A percentile compares a stretch with the other conserved stretches of the same genome.
These are phyloP conservation scores for Ornithorhynchus anatinus DNA, from an alignment of 2,113 vertebrate genomes.

Conservation along the genomic window DNA sequence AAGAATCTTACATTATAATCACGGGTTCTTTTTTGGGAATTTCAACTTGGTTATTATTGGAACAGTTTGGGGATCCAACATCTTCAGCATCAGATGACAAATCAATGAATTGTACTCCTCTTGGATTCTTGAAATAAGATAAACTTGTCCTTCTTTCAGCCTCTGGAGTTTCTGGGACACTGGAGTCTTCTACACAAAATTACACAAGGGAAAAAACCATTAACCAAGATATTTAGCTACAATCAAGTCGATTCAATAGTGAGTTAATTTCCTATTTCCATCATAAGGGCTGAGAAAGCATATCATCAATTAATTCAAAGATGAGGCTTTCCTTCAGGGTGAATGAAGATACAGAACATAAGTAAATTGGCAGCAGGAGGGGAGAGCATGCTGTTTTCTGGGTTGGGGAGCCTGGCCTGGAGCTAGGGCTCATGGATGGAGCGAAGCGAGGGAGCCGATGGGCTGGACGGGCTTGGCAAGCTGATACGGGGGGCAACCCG, in stretches of 20 bases:
- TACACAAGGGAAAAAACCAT: constrained; percentile 22
- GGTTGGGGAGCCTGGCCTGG: no score
- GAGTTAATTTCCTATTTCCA: no score
- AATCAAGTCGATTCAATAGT: no score
- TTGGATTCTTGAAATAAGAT: constrained; percentile 64
- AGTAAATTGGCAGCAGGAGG: neutral
- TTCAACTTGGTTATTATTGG: constrained; percentile 12
- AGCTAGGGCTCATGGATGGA: no score
- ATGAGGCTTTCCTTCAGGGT: neutral
- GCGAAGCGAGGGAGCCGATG: no score
- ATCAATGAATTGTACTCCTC: constrained; percentile 75
- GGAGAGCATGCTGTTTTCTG: fast-evolving
- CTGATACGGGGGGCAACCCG: no score
- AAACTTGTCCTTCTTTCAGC: constrained; percentile 55
- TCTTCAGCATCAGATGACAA: constrained; percentile 74
- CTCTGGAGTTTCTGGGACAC: constrained; percentile 73
- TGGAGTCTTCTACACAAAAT: constrained; percentile 56
- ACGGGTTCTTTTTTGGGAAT: constrained; percentile 30
- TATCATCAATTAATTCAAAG: neutral
- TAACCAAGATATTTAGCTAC: no score
- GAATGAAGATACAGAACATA: neutral
- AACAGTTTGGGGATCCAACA: constrained; percentile 26
- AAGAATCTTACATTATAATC: constrained; percentile 62
- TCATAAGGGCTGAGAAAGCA: no score
- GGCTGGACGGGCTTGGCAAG: no score